phyloP scores from a whole-genome alignment of 2,113 vertebrate species.

The Gymnocephalus cernua region DNA sequence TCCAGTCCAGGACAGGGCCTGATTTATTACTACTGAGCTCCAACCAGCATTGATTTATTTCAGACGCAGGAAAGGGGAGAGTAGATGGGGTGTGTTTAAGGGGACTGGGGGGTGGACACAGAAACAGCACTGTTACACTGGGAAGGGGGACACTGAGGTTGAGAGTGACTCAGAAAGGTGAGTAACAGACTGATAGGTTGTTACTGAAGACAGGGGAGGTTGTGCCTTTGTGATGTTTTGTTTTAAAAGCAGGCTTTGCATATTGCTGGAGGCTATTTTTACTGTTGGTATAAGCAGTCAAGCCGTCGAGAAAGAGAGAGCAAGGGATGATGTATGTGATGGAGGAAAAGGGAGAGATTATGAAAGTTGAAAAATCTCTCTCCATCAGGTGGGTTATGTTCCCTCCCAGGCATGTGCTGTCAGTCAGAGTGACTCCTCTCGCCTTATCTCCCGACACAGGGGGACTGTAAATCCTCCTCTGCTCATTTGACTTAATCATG shows the following conservation, averaged over 20 bases:
- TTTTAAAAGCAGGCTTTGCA: conserved; percentile 32
- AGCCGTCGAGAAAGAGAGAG: conserved; percentile 3
- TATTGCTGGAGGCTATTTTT: not conserved
- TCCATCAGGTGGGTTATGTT: conserved; percentile 75
- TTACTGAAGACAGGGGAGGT: conserved; percentile 24
- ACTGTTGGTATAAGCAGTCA: conserved; percentile 35
- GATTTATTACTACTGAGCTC: conserved; percentile 98
- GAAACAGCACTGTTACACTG: conserved; percentile 88
- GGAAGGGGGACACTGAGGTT: conserved; percentile 40
- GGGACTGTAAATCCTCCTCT: conserved; percentile 81
- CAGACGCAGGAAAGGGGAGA: conserved; percentile 83
- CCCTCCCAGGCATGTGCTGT: conserved; percentile 80
- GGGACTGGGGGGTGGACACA: conserved; percentile 84
- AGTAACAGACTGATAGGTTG: conserved; percentile 31
- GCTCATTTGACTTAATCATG: conserved; percentile 85
- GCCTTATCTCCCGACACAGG: conserved; percentile 85
- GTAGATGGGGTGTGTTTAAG: conserved; percentile 71
- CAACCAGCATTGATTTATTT: conserved; percentile 99
- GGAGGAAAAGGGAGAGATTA: conserved; percentile 44
- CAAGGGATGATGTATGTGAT: conserved; percentile 49
- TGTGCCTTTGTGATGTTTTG: conserved; percentile 20
- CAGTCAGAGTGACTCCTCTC: conserved; percentile 75
- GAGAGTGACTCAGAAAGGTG: conserved; percentile 55
- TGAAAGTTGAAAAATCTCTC: conserved; percentile 61
- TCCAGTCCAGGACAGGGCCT: conserved; percentile 97